Evolutionary conservation across 2,888 invertebrate species (phyloP).

Genomic region (Drepana falcataria): DNA sequence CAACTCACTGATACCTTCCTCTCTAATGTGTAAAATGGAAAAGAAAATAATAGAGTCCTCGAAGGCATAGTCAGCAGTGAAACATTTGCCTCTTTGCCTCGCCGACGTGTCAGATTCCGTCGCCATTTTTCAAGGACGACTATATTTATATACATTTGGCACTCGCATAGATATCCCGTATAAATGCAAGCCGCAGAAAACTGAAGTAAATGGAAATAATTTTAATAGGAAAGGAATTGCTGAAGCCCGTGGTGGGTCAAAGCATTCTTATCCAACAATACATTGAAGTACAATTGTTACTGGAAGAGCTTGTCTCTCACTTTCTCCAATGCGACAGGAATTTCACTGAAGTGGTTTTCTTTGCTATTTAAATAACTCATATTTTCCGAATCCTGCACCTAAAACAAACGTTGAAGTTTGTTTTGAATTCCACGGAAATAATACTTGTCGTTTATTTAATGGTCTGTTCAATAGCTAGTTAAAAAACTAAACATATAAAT

Average conservation of each 20-base stretch:
- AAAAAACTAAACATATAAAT: too few species aligned
- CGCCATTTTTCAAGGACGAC: too few species aligned
- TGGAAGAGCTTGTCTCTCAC: constrained; percentile 40
- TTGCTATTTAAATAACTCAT: constrained; percentile 45
- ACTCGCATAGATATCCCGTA: constrained; percentile 22
- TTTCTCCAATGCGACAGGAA: constrained; percentile 33
- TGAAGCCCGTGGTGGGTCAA: constrained; percentile 48
- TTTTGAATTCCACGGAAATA: background rate
- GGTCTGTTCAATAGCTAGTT: too few species aligned
- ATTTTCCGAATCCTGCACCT: constrained; percentile 25
- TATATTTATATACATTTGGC: too few species aligned
- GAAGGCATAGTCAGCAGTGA: too few species aligned
- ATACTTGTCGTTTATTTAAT: background rate
- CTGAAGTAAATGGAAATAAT: constrained; percentile 53
- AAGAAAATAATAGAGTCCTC: too few species aligned
- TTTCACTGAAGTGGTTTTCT: constrained; percentile 39
- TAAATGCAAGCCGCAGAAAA: constrained; percentile 25
- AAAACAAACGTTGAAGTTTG: background rate
- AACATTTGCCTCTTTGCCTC: too few species aligned
- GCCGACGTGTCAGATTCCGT: too few species aligned
- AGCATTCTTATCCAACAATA: constrained; percentile 55
- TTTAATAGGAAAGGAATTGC: constrained; percentile 66
- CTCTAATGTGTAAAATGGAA: too few species aligned
- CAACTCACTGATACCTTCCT: too few species aligned
- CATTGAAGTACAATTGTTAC: constrained; percentile 28